Evolutionary conservation across 1,140 invertebrate genomes (phyloP), one percentile per base, ranked within the genome.

Genomic region (Meloidogyne hapla): DNA sequence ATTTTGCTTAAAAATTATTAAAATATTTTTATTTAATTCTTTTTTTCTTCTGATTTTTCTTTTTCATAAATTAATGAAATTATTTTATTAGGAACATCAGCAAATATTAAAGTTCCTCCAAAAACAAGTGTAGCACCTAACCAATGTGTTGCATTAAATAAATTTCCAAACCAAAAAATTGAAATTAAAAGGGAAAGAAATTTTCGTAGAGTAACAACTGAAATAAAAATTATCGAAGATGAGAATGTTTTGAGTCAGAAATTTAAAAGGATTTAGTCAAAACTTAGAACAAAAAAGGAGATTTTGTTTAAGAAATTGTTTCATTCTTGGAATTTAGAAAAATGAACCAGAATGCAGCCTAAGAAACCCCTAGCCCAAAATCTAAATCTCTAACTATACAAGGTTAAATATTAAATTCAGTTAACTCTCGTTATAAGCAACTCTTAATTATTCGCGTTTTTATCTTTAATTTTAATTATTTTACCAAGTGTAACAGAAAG

Each of bases 111-210:
- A 9, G 95, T 98, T 8, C 96, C 96, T 28, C 91, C 85, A 88
- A 99, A 99, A 0, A 99, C 95, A 48, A 95, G 88, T 8, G 91
- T 75, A 0, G 96, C 94, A 26, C 95, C 96, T 63, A 94, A 84
- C 95, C 96, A 98, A 87, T 99, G 96, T 65, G 91, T 90, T 0
- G 92, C 4, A 0, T 95, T 98, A 85, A 99, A 99, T 2, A 92
- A 91, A 90, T 99, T 98, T 77, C 92, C 89, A 87, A 99, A 99
- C 87, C 96, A 98, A 48, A 94, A 84, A 82, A 99, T 96, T 1
- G 96, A 98, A 86, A 99, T 93, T 21, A 99, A 88, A 62, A 99
- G 89, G 12, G 94, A 96, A 8, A 94, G 89, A 87, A 99, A 99
- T 88, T 99, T 99, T 42, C 96, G 90, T 66, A 98, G 87, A 1